These are phyloP conservation scores for Trogon melanurus DNA, from an alignment of 2,113 vertebrate species.

Conservation along the genomic window DNA sequence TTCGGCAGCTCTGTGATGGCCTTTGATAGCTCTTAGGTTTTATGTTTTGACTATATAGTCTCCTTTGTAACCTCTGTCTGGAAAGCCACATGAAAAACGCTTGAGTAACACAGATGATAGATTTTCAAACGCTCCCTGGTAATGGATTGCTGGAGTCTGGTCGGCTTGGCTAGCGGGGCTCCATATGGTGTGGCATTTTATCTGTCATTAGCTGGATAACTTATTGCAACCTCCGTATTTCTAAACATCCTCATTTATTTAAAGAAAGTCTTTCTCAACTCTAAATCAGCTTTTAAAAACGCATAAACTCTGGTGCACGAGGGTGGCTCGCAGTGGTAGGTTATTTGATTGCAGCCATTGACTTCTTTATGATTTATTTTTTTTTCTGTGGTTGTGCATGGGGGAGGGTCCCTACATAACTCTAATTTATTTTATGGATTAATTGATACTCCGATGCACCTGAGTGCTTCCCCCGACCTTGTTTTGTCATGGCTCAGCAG, in stretches of 20 bases:
- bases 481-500: slow-evolving; percentile 11
- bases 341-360: not conserved
- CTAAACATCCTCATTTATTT: not conserved
- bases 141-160: not conserved
- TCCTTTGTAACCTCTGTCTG: too few species aligned
- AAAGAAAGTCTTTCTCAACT: not conserved
- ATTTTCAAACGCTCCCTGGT: not conserved
- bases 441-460: not conserved
- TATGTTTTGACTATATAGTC: not conserved
- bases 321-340: not conserved
- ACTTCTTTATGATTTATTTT: not conserved
- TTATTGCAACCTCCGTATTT: not conserved
- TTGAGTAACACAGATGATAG: not conserved
- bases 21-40: not conserved
- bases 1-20: not conserved
- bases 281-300: not conserved
- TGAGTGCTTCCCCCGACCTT: not conserved
- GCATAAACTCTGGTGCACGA: not conserved
- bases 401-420: not conserved
- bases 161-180: not conserved
- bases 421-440: not conserved
- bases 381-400: not conserved
- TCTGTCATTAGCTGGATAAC: not conserved
- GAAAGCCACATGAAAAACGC: not conserved
- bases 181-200: not conserved